Percentiles rank a stretch among this genome's conserved stretches.
Conservation (phyloP, 2,113 vertebrate species). For the Brachypodius melanocephalos region DNA sequence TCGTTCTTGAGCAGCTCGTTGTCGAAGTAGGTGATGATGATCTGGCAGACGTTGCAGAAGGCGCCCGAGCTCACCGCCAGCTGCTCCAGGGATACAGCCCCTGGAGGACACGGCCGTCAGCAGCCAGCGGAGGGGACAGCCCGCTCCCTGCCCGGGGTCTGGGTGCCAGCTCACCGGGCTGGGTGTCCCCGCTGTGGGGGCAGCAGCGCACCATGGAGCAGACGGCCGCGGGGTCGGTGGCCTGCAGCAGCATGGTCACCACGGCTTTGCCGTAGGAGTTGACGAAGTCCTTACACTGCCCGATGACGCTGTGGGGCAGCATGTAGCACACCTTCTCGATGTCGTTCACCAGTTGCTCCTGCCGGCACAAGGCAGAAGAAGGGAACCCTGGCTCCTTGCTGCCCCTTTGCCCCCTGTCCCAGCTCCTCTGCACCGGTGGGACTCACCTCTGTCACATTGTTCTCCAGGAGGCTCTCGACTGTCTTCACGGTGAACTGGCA, state of each 20-base stretch:
- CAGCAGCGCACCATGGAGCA: conserved; percentile 82
- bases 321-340: conserved; percentile 81
- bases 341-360: conserved; percentile 73
- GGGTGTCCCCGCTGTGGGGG: neutral
- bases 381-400: neutral
- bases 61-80: conserved; percentile 14
- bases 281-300: conserved; percentile 85
- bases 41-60: conserved; percentile 88
- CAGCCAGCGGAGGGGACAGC: neutral
- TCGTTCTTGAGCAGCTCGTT: conserved; percentile 84
- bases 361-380: neutral
- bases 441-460: conserved; percentile 83
- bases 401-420: neutral
- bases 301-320: conserved; percentile 72
- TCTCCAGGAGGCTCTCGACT: conserved; percentile 75
- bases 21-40: conserved; percentile 81
- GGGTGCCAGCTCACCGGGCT: neutral
- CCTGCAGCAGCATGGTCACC: conserved; percentile 82
- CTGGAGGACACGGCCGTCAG: neutral
- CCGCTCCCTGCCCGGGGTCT: fast-evolving
- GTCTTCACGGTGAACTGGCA: conserved; percentile 83
- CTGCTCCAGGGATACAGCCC: neutral
- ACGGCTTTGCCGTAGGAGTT: conserved; percentile 82
- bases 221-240: conserved; percentile 76
- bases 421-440: fast-evolving